These are phyloP conservation scores for Aleadryas rufinucha DNA, from an alignment of 2,113 vertebrate species.

Conservation along the genomic window DNA sequence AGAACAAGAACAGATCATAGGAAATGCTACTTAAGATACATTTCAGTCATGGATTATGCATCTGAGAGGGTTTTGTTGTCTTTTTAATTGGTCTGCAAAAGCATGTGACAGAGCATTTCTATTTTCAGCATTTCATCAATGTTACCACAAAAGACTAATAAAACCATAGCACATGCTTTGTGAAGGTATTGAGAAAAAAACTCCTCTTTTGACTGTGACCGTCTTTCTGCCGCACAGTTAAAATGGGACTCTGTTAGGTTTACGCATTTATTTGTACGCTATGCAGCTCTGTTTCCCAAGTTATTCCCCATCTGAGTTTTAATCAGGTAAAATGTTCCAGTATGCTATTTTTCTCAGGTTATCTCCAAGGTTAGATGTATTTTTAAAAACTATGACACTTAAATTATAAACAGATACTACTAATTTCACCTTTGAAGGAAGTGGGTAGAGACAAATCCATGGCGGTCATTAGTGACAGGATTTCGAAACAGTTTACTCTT, in stretches of 20 bases:
- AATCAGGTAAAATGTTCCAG: background rate
- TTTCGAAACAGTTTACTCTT: slow-evolving; percentile 92
- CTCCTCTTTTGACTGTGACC: background rate
- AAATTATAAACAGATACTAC: background rate
- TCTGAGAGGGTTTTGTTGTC: background rate
- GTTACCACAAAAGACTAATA: background rate
- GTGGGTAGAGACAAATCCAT: slow-evolving; percentile 92
- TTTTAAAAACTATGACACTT: background rate
- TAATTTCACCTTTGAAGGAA: slow-evolving; percentile 87
- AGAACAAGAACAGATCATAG: background rate
- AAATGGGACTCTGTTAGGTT: background rate
- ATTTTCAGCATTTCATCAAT: background rate
- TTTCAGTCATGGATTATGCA: background rate
- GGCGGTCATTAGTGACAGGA: slow-evolving; percentile 85
- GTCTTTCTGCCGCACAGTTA: background rate
- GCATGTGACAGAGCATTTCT: background rate
- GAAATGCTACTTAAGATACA: background rate
- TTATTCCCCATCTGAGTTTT: background rate
- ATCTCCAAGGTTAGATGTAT: background rate
- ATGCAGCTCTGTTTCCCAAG: background rate
- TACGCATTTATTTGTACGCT: background rate
- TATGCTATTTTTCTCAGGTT: background rate
- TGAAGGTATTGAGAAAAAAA: background rate
- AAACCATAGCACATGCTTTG: background rate
- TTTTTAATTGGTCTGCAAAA: background rate